Percentiles rank a stretch among this genome's conserved stretches.
Evolutionary conservation across 2,113 vertebrate genomes (phyloP).

Genomic region (Cinclus mexicanus): DNA sequence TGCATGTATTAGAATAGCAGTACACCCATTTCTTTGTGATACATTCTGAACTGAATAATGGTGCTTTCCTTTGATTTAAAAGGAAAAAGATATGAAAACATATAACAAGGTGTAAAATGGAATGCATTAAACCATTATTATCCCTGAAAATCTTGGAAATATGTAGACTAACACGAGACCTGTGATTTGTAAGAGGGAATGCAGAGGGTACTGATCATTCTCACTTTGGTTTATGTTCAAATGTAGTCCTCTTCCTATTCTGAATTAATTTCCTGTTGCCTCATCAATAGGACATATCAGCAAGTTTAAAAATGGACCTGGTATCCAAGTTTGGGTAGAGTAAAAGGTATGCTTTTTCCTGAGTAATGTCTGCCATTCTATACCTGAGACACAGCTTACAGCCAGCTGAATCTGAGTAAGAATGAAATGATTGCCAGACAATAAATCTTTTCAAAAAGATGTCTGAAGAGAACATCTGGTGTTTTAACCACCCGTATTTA

Average conservation of each 20-base stretch:
- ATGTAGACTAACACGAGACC: not conserved
- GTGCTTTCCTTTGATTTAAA: not conserved
- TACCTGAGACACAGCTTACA: not conserved
- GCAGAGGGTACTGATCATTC: not conserved
- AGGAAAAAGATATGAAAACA: not conserved
- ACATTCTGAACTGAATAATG: not conserved
- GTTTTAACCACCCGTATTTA: not conserved
- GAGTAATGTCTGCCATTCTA: not conserved
- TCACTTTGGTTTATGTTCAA: not conserved
- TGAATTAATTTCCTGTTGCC: not conserved
- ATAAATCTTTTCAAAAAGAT: not conserved
- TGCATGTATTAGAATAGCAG: not conserved
- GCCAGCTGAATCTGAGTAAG: not conserved
- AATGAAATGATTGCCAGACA: not conserved
- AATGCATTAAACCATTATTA: not conserved
- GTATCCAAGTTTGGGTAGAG: not conserved
- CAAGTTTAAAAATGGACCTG: not conserved
- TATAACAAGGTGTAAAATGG: not conserved
- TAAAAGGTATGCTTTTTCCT: not conserved
- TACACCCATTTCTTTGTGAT: not conserved
- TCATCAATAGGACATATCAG: not conserved
- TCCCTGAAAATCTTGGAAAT: not conserved
- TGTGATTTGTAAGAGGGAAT: not conserved
- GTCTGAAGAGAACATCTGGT: not conserved
- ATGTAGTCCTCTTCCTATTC: not conserved